These are phyloP conservation scores for Drosophila pseudotakahashii DNA, from an alignment of 2,888 invertebrate species.

Conservation along the genomic window DNA sequence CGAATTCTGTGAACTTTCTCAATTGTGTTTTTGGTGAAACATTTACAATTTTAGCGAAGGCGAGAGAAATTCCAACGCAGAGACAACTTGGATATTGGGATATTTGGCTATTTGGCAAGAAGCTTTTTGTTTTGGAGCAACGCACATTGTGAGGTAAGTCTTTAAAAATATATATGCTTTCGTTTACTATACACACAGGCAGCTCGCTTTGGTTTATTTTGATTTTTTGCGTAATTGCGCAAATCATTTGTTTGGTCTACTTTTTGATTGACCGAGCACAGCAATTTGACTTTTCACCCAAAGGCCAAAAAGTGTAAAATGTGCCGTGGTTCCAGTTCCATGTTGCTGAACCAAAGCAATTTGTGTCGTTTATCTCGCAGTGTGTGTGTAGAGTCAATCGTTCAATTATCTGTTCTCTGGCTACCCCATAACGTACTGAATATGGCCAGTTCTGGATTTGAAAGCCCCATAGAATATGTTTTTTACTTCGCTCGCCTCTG, in stretches of 20 bases:
- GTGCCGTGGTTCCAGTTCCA: slow-evolving; percentile 25
- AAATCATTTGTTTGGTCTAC: slow-evolving; percentile 74
- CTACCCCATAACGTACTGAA: slow-evolving; percentile 21
- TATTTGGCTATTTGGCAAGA: slow-evolving; percentile 44
- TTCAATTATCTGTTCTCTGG: slow-evolving; percentile 65
- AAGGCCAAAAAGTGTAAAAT: slow-evolving; percentile 43
- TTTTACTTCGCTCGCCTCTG: slow-evolving; percentile 21
- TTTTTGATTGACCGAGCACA: slow-evolving; percentile 69
- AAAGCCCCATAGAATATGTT: slow-evolving; percentile 26
- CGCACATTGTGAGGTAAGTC: slow-evolving; percentile 51
- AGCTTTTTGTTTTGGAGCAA: slow-evolving; percentile 25
- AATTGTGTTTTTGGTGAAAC: slow-evolving; percentile 50
- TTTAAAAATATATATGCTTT: slow-evolving; percentile 33
- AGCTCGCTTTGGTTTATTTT: slow-evolving; percentile 7
- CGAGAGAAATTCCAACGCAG: slow-evolving; percentile 22
- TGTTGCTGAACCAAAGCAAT: slow-evolving; percentile 45
- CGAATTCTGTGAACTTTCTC: slow-evolving; percentile 27
- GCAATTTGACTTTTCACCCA: slow-evolving; percentile 72
- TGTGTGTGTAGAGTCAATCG: slow-evolving; percentile 61
- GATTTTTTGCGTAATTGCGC: slow-evolving; percentile 67
- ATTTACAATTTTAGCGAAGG: slow-evolving; percentile 29
- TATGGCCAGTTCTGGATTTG: slow-evolving; percentile 16
- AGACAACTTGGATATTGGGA: slow-evolving; percentile 47
- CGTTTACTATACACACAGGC: slow-evolving; percentile 8
- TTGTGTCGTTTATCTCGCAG: slow-evolving; percentile 46